Evolutionary conservation across 30 jellyfish, hydroid and myxozoan species (phyloP).

Genomic region (Turritopsis rubra): DNA sequence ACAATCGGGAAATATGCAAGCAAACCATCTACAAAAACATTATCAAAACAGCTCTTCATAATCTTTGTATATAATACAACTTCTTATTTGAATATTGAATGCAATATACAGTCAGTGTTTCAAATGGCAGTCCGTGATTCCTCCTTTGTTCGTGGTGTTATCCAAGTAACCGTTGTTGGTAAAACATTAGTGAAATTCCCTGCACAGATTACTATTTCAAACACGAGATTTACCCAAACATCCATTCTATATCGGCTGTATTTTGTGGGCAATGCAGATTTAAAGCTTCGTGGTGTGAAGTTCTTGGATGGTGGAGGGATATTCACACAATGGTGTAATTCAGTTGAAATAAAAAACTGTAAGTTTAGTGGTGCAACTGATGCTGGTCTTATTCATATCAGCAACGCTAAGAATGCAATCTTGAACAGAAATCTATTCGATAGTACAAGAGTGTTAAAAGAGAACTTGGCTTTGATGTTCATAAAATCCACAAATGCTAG

Average conservation of each 20-base stretch:
- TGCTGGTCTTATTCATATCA: neutral
- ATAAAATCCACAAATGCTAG: neutral
- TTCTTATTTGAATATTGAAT: neutral
- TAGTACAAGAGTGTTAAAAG: neutral
- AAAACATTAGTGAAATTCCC: neutral
- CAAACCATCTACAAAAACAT: neutral
- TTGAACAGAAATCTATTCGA: neutral
- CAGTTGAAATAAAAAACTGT: neutral
- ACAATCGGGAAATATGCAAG: neutral
- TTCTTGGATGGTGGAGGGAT: neutral
- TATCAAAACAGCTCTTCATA: neutral
- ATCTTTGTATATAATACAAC: neutral
- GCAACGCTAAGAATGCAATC: neutral
- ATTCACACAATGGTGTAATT: neutral
- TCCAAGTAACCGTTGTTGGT: neutral
- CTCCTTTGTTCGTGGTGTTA: neutral
- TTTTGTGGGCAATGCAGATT: neutral
- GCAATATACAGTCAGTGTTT: neutral
- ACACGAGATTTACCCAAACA: neutral
- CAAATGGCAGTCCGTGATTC: neutral
- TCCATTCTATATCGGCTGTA: neutral
- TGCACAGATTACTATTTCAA: neutral
- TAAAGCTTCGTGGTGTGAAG: neutral
- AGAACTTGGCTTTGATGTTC: neutral
- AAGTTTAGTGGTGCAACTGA: neutral